phyloP scores from a whole-genome alignment of 2,113 vertebrate genomes.

The Oriolus oriolus region DNA sequence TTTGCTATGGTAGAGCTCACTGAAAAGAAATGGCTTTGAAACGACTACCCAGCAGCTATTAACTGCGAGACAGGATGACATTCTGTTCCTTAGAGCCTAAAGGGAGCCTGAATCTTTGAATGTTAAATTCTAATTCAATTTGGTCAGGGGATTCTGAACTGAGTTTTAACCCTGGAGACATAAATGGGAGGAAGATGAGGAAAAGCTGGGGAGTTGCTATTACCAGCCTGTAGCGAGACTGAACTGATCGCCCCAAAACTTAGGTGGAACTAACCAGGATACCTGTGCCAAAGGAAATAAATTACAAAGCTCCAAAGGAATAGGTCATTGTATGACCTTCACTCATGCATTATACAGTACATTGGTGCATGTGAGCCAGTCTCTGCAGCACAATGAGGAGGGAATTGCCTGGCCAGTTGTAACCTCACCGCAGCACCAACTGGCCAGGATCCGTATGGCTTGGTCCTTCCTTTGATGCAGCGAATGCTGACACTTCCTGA shows the following conservation, averaged over 20 bases:
- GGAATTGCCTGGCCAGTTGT: background rate
- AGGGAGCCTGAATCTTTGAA: constrained; percentile 46
- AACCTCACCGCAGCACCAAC: background rate
- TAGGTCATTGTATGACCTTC: background rate
- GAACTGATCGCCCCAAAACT: background rate
- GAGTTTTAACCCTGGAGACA: constrained; percentile 22
- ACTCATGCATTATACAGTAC: background rate
- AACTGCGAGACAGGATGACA: constrained; percentile 41
- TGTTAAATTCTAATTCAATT: constrained; percentile 59
- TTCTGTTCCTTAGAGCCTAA: constrained; percentile 52
- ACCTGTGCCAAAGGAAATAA: constrained; percentile 1
- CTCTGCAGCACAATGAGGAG: background rate
- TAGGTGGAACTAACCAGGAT: background rate
- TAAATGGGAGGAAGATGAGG: background rate
- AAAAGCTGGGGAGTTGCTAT: background rate
- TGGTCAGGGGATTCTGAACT: constrained; percentile 42
- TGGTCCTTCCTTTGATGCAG: background rate
- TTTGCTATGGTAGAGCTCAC: constrained; percentile 52
- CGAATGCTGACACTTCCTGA: background rate
- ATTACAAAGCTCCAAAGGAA: background rate
- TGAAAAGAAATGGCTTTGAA: constrained; percentile 66
- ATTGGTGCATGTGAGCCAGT: background rate
- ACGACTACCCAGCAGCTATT: constrained; percentile 57
- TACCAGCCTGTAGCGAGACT: background rate
- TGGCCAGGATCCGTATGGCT: background rate